phyloP scores from a whole-genome alignment of 1,140 invertebrate species.

The Heliothis virescens region DNA sequence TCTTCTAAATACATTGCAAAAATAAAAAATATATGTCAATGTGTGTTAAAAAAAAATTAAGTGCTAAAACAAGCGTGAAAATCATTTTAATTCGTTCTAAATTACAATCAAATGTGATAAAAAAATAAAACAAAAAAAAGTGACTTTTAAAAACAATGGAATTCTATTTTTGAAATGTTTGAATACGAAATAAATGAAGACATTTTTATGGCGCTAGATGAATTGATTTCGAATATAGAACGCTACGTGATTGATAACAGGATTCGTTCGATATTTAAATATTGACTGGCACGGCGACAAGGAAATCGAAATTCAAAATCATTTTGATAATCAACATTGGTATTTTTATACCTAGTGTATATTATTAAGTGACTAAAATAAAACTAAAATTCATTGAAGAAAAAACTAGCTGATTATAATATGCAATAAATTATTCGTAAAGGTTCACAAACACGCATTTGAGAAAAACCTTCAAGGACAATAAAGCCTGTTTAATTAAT shows the following conservation, averaged over 20 bases:
- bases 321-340: neutral
- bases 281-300: neutral
- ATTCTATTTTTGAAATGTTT: slow-evolving; percentile 15
- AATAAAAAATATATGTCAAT: neutral
- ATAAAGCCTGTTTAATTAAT: neutral
- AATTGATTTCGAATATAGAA: slow-evolving; percentile 21
- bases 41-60: neutral
- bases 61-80: too few species aligned
- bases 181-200: slow-evolving; percentile 35
- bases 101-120: neutral
- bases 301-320: neutral
- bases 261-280: slow-evolving; percentile 29
- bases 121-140: neutral
- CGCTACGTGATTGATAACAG: slow-evolving; percentile 12
- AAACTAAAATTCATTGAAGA: neutral
- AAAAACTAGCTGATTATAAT: neutral
- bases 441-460: too few species aligned
- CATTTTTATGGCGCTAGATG: slow-evolving; percentile 9
- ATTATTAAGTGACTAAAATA: too few species aligned
- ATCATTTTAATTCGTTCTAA: neutral
- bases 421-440: too few species aligned
- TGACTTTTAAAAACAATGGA: neutral
- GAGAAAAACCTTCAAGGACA: neutral
- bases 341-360: too few species aligned
- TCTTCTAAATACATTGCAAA: neutral